These are phyloP conservation scores for Aphidius ervi DNA, from an alignment of 1,140 invertebrate species.

Conservation along the genomic window DNA sequence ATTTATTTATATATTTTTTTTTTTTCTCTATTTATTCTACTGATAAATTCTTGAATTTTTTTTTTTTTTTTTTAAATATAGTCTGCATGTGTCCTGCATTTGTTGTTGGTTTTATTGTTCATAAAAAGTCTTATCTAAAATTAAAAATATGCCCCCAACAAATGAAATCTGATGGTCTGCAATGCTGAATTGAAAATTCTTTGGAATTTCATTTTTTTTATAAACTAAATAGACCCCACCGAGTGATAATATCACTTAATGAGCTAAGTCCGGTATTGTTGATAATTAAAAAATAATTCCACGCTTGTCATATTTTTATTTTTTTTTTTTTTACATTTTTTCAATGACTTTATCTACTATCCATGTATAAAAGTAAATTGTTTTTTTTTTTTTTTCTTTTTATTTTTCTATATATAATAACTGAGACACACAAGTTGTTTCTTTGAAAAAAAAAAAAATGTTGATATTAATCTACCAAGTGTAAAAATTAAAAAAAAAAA, in stretches of 20 bases:
- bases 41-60: too few relatives aligned
- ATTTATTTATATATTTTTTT: neutral
- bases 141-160: slow-evolving; percentile 17
- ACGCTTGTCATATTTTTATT: slow-evolving; percentile 32
- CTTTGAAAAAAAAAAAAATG: too few relatives aligned
- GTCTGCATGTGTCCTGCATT: too few relatives aligned
- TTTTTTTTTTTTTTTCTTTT: too few relatives aligned
- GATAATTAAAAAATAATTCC: slow-evolving; percentile 49
- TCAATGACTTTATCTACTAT: neutral
- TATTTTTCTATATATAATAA: too few relatives aligned
- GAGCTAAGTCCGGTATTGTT: slow-evolving; percentile 40
- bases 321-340: slow-evolving; percentile 3
- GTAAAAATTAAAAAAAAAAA: too few relatives aligned
- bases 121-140: slow-evolving; percentile 18
- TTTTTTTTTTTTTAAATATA: too few relatives aligned
- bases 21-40: too few relatives aligned
- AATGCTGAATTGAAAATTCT: slow-evolving; percentile 17
- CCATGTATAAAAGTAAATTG: too few relatives aligned
- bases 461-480: neutral
- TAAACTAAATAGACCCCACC: neutral
- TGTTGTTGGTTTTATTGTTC: too few relatives aligned
- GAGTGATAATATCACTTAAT: slow-evolving; percentile 33
- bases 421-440: too few relatives aligned
- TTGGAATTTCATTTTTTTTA: too few relatives aligned
- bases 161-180: slow-evolving; percentile 20